A percentile compares a stretch with the other conserved stretches of the same genome.
These are phyloP conservation scores for Centruroides vittatus DNA, from an alignment of 1,140 invertebrate species.

Conservation along the genomic window DNA sequence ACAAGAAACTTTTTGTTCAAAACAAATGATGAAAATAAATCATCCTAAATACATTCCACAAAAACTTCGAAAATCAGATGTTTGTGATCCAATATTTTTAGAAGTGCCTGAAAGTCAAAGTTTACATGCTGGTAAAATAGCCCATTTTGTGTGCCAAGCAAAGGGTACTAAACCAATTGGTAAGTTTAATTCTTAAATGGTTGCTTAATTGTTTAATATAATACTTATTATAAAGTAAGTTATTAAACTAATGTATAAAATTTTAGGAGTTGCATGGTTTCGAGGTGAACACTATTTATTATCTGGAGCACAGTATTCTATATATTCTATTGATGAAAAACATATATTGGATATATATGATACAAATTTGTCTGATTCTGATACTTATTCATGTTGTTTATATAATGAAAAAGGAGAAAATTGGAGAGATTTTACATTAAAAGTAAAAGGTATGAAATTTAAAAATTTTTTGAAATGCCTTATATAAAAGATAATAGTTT, in stretches of 20 bases:
- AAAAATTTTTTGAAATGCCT: background rate
- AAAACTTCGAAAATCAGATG: background rate
- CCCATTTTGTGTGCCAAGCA: background rate
- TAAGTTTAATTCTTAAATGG: background rate
- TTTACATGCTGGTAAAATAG: constrained; percentile 1
- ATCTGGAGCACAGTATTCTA: background rate
- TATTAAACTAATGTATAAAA: too few species aligned
- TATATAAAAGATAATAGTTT: too few species aligned
- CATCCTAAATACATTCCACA: background rate
- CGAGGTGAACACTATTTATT: background rate
- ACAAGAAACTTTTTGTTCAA: too few species aligned
- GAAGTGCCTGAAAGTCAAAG: background rate
- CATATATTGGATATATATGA: constrained; percentile 14
- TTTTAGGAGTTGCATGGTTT: background rate
- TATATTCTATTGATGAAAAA: background rate
- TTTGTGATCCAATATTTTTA: background rate
- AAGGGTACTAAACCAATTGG: background rate
- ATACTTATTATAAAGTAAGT: background rate
- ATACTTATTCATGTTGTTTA: constrained; percentile 17
- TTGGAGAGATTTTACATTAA: constrained; percentile 17
- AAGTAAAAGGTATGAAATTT: constrained; percentile 19
- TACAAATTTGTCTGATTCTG: constrained; percentile 13
- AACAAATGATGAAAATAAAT: too few species aligned
- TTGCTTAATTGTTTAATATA: background rate
- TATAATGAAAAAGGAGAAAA: constrained; percentile 19